Conservation (phyloP, 2,888 invertebrate species). For the Eucera pruinosa region DNA sequence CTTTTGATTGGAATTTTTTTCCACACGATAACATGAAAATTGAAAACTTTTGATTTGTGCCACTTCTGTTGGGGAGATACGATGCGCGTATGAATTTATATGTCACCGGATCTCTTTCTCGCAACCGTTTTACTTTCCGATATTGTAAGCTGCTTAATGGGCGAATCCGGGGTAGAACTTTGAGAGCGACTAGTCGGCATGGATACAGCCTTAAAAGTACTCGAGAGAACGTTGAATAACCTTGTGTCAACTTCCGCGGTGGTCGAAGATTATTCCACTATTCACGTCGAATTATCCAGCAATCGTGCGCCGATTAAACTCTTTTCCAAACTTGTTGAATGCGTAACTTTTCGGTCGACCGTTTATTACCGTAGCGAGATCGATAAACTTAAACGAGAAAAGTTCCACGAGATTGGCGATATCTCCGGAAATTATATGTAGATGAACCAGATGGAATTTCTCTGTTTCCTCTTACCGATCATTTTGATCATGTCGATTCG, state of each 20-base stretch:
- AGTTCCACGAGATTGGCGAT: slow-evolving; percentile 7
- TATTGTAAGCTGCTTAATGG: slow-evolving; percentile 24
- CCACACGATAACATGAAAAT: too few species aligned
- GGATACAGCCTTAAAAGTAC: slow-evolving; percentile 24
- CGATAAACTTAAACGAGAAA: slow-evolving; percentile 46
- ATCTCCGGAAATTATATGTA: slow-evolving; percentile 17
- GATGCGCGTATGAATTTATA: too few species aligned
- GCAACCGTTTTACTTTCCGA: slow-evolving; percentile 12
- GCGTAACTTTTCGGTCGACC: slow-evolving; percentile 28
- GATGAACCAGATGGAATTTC: background rate
- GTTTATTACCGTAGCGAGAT: slow-evolving; percentile 16
- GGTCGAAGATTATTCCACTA: slow-evolving; percentile 38
- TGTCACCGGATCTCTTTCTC: too few species aligned
- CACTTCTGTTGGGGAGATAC: too few species aligned
- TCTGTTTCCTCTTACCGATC: background rate
- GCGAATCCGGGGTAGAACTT: slow-evolving; percentile 12
- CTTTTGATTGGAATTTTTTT: too few species aligned
- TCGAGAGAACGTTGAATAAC: slow-evolving; percentile 34
- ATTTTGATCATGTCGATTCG: too few species aligned
- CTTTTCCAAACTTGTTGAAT: slow-evolving; percentile 48
- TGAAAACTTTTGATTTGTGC: too few species aligned
- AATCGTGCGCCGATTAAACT: slow-evolving; percentile 41
- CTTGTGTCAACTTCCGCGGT: slow-evolving; percentile 28
- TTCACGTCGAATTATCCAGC: slow-evolving; percentile 37
- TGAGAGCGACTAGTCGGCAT: slow-evolving; percentile 16